These are phyloP conservation scores for Pseudotriccus pelzelni DNA, from an alignment of 2,797 vertebrate species.

Conservation along the genomic window DNA sequence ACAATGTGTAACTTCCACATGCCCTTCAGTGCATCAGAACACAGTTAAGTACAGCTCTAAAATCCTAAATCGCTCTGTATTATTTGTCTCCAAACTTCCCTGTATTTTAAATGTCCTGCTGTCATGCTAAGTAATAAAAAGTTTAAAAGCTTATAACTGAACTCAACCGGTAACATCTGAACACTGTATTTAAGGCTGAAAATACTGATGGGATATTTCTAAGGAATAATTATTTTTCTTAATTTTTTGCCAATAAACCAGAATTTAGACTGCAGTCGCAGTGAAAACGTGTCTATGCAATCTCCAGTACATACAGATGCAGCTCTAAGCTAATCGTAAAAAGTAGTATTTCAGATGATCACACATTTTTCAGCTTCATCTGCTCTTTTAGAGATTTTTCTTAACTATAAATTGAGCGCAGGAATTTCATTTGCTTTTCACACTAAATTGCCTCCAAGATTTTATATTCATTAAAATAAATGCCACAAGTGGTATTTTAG, in stretches of 20 bases:
- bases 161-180: constrained; percentile 32
- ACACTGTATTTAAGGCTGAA: constrained; percentile 28
- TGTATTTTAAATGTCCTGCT: constrained; percentile 71
- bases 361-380: constrained; percentile 49
- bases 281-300: not conserved
- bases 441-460: constrained; percentile 46
- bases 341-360: constrained; percentile 35
- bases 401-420: constrained; percentile 35
- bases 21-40: constrained; percentile 72
- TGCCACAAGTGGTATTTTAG: constrained; percentile 12
- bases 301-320: not conserved
- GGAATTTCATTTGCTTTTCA: constrained; percentile 63
- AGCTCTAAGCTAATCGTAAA: not conserved
- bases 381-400: constrained; percentile 51
- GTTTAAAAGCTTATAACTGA: constrained; percentile 71
- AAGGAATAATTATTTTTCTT: not conserved
- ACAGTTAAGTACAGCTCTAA: constrained; percentile 69
- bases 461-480: constrained; percentile 46
- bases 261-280: not conserved
- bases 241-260: not conserved
- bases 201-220: not conserved
- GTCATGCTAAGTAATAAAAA: constrained; percentile 71
- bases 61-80: constrained; percentile 68
- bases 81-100: constrained; percentile 70
- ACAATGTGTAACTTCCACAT: constrained; percentile 75